Conservation (phyloP, 2,113 vertebrate species). For the Ageneiosus marmoratus region DNA sequence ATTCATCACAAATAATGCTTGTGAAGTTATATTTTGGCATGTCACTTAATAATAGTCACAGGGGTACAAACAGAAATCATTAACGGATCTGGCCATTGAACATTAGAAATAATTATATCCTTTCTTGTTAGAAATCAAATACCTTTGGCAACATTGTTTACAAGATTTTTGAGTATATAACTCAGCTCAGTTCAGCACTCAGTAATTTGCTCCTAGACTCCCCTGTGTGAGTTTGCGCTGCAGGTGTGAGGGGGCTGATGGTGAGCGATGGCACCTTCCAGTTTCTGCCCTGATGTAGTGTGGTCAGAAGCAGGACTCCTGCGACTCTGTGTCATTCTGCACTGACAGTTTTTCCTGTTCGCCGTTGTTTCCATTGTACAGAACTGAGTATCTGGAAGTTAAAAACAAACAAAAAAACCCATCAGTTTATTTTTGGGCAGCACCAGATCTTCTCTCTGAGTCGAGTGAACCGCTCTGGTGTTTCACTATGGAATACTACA, state of each 20-base stretch:
- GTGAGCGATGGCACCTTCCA: constrained; percentile 42
- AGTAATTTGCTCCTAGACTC: constrained; percentile 23
- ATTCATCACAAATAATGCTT: constrained; percentile 32
- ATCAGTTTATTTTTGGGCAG: not conserved
- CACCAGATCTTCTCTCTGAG: not conserved
- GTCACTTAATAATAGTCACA: constrained; percentile 8
- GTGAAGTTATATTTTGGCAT: constrained; percentile 26
- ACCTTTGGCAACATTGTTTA: constrained; percentile 70
- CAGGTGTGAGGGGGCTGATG: constrained; percentile 19
- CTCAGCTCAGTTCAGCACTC: constrained; percentile 49
- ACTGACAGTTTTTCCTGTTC: constrained; percentile 68
- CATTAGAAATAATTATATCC: constrained; percentile 42
- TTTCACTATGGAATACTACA: not conserved
- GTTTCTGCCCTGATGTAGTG: constrained; percentile 17
- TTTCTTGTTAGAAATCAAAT: constrained; percentile 58
- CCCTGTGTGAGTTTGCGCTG: not conserved
- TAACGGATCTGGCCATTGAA: not conserved
- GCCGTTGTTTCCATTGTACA: constrained; percentile 71
- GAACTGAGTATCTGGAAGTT: constrained; percentile 70
- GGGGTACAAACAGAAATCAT: constrained; percentile 1
- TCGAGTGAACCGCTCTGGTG: not conserved
- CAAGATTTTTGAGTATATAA: constrained; percentile 50
- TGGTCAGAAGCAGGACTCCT: constrained; percentile 77
- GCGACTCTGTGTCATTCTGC: constrained; percentile 67
- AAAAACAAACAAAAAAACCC: not conserved